phyloP scores from a whole-genome alignment of 2,113 vertebrate genomes.

The Ivindomyrus marchei region DNA sequence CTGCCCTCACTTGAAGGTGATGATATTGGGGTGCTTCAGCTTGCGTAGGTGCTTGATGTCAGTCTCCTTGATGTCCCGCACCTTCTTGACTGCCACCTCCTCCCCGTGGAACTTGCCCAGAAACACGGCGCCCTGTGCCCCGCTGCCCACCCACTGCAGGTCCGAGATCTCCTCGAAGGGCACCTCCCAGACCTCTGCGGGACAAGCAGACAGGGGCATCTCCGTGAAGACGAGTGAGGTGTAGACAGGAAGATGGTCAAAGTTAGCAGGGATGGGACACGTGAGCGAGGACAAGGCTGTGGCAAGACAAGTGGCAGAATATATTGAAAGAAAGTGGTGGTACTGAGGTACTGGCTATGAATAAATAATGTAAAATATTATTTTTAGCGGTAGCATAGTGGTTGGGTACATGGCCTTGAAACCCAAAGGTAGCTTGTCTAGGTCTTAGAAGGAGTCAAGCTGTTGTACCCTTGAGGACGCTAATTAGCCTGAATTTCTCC shows the following conservation, averaged over 20 bases:
- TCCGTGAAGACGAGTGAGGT: neutral
- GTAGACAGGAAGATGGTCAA: neutral
- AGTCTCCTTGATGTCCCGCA: slow-evolving; percentile 91
- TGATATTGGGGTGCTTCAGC: slow-evolving; percentile 97
- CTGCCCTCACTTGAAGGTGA: slow-evolving; percentile 88
- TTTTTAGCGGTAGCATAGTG: neutral
- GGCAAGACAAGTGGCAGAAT: neutral
- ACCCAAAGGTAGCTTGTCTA: neutral
- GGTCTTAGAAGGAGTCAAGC: neutral
- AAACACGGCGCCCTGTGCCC: slow-evolving; percentile 92
- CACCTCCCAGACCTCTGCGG: slow-evolving; percentile 79
- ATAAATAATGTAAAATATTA: neutral
- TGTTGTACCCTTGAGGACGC: neutral
- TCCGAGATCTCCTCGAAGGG: slow-evolving; percentile 97
- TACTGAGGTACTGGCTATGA: neutral
- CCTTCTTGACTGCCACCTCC: slow-evolving; percentile 95
- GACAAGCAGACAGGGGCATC: neutral
- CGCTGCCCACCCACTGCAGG: slow-evolving; percentile 96
- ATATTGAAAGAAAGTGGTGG: neutral
- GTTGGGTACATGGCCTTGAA: neutral
- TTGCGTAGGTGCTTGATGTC: slow-evolving; percentile 96
- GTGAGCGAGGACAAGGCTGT: neutral
- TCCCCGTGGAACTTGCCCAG: slow-evolving; percentile 89
- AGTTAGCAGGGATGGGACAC: neutral
- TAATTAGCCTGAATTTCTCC: slow-evolving; percentile 4